A percentile compares a stretch with the other conserved stretches of the same genome.
phyloP scores from a whole-genome alignment of 2,888 invertebrate genomes.

The Phyllotreta cruciferae region DNA sequence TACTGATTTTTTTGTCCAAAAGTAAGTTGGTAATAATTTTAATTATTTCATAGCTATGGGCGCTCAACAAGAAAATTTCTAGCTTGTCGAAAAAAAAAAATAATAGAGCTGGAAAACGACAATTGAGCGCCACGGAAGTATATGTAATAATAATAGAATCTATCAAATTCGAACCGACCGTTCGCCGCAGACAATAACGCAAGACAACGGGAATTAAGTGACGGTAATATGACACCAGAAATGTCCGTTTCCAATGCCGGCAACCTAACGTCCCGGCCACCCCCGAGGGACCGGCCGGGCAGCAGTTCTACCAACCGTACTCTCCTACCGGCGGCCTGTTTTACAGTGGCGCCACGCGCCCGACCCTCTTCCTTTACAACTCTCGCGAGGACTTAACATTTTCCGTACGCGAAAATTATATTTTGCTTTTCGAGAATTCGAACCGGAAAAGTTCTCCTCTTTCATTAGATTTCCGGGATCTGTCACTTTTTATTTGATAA shows the following conservation, averaged over 20 bases:
- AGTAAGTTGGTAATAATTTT: too few relatives aligned
- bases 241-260: conserved; percentile 50
- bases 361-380: conserved; percentile 52
- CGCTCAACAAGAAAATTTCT: too few relatives aligned
- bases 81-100: too few relatives aligned
- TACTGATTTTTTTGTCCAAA: too few relatives aligned
- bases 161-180: conserved; percentile 10
- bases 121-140: too few relatives aligned
- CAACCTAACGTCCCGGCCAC: conserved; percentile 45
- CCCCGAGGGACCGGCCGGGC: conserved; percentile 24
- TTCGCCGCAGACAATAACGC: conserved; percentile 42
- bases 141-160: not conserved
- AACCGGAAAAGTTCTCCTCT: conserved; percentile 43
- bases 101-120: too few relatives aligned
- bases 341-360: conserved; percentile 55
- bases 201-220: conserved; percentile 58
- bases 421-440: conserved; percentile 44
- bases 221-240: conserved; percentile 60
- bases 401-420: conserved; percentile 51
- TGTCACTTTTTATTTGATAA: conserved; percentile 47
- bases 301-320: conserved; percentile 40
- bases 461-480: conserved; percentile 42
- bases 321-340: conserved; percentile 42
- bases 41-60: too few relatives aligned
- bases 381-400: conserved; percentile 51